phyloP scores from a whole-genome alignment of 2,797 vertebrate genomes.

The Anguilla marmorata region DNA sequence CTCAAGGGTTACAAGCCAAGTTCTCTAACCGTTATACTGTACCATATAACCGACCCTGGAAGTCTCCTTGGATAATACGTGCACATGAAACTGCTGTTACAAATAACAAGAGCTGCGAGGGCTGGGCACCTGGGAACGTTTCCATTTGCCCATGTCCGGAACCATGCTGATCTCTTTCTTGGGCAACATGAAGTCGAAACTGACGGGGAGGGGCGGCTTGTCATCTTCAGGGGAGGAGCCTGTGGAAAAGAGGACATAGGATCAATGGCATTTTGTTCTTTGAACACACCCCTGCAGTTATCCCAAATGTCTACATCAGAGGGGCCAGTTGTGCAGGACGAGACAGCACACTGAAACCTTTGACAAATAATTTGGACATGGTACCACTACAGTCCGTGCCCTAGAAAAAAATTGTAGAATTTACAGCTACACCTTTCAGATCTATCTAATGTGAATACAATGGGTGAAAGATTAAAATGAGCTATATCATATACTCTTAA shows the following conservation, averaged over 20 bases:
- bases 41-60: background rate
- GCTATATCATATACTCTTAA: background rate
- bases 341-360: background rate
- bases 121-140: slow-evolving; percentile 80
- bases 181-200: slow-evolving; percentile 80
- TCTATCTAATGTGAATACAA: background rate
- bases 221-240: slow-evolving; percentile 77
- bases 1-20: background rate
- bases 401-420: background rate
- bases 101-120: background rate
- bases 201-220: slow-evolving; percentile 52
- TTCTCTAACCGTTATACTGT: too few relatives aligned
- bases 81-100: background rate
- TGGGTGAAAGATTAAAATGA: too few relatives aligned
- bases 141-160: slow-evolving; percentile 96
- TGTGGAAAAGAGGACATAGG: slow-evolving; percentile 46
- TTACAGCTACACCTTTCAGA: background rate
- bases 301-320: background rate
- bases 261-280: background rate
- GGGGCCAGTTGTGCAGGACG: background rate
- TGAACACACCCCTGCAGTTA: background rate
- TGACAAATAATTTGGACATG: background rate
- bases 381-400: too few relatives aligned
- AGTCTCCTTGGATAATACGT: background rate
- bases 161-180: slow-evolving; percentile 94